These are phyloP conservation scores for Nephila pilipes DNA, from an alignment of 1,140 invertebrate species.

Conservation along the genomic window DNA sequence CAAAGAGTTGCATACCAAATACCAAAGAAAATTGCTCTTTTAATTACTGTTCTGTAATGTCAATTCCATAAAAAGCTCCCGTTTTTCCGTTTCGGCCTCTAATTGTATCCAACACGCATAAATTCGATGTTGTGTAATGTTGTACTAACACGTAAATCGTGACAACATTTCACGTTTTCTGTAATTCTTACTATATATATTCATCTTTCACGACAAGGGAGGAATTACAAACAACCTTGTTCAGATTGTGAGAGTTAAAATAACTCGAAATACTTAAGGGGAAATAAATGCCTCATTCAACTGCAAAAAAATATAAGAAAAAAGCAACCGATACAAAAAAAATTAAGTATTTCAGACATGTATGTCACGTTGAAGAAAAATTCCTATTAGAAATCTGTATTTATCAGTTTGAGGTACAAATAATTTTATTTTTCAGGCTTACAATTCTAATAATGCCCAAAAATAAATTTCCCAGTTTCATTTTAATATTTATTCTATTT, in stretches of 20 bases:
- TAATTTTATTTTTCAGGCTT: too few species aligned
- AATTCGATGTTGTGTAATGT: not conserved
- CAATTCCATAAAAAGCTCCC: constrained; percentile 16
- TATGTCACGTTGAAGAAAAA: too few species aligned
- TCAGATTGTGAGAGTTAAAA: not conserved
- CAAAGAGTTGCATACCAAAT: not conserved
- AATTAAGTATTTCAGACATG: too few species aligned
- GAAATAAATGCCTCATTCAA: not conserved
- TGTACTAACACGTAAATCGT: constrained; percentile 6
- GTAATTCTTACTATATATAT: constrained; percentile 6
- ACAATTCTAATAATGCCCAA: too few species aligned
- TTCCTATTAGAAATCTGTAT: too few species aligned
- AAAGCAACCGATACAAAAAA: too few species aligned
- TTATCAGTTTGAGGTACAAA: too few species aligned
- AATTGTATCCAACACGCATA: constrained; percentile 9
- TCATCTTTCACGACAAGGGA: not conserved
- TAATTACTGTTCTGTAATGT: constrained; percentile 1
- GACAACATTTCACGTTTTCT: not conserved
- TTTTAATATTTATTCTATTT: too few species aligned
- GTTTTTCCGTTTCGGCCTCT: not conserved
- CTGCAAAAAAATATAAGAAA: not conserved
- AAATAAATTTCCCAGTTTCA: too few species aligned
- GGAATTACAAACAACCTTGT: not conserved
- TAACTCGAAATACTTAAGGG: not conserved
- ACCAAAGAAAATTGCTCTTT: not conserved